These are phyloP conservation scores for Diorhabda carinulata DNA, from an alignment of 1,140 invertebrate species.

Conservation along the genomic window DNA sequence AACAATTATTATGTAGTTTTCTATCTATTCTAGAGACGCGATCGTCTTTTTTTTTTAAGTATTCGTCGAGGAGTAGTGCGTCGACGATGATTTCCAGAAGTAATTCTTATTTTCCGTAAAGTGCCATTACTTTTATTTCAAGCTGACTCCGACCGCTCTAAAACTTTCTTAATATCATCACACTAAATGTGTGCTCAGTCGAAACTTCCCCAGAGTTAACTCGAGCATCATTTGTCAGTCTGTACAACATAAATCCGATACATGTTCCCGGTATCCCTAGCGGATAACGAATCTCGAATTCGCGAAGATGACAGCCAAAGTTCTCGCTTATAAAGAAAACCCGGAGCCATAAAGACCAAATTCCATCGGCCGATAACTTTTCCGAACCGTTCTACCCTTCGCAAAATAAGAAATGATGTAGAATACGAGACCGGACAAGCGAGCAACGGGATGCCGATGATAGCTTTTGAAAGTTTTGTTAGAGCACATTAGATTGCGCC, in stretches of 20 bases:
- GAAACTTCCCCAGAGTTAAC: conserved; percentile 35
- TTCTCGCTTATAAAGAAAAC: conserved; percentile 8
- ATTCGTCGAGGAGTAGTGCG: neutral
- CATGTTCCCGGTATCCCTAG: conserved; percentile 27
- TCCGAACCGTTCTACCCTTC: neutral
- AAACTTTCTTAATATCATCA: conserved; percentile 37
- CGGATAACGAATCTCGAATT: conserved; percentile 6
- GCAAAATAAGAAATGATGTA: conserved; percentile 25
- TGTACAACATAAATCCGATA: conserved; percentile 38
- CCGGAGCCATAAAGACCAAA: conserved; percentile 10
- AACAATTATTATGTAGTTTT: no score
- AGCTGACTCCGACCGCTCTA: conserved; percentile 2
- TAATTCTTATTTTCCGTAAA: neutral
- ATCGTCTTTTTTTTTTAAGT: neutral
- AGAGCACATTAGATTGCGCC: conserved; percentile 28
- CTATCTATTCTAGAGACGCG: no score
- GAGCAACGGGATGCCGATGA: conserved; percentile 23
- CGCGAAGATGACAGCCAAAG: conserved; percentile 11
- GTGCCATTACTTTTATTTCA: conserved; percentile 16
- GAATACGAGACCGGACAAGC: conserved; percentile 26
- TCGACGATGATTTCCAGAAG: neutral
- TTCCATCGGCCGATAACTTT: conserved; percentile 3
- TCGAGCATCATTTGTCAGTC: conserved; percentile 37
- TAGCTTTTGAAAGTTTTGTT: conserved; percentile 35
- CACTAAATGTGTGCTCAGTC: conserved; percentile 35